Evolutionary conservation across 2,888 invertebrate species (phyloP), one percentile per base, ranked within the genome.

Genomic region (Pheosia tremula): DNA sequence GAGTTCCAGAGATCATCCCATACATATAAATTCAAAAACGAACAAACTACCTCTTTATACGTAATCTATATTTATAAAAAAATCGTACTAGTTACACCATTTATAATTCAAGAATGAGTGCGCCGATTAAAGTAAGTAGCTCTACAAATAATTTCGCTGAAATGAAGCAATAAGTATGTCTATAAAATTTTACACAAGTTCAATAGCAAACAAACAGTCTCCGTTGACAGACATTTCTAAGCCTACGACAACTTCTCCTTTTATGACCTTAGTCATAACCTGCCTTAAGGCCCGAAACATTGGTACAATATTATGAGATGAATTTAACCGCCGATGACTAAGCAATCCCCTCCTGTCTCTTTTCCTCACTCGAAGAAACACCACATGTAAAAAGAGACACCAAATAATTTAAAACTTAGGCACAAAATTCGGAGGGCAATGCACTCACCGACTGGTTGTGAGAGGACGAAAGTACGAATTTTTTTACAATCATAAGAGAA

Each of bases 401-500:
- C 72, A 71, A 79, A 85, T 80, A 86, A 87, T 88, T 88, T 88
- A 78, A 89, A 87, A 88, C 89, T 90, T 93, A 74, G 87, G 85
- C 84, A 84, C 84, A 86, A 87, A 84, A 79, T 81, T 78, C 79
- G 71, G 80, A 80, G 92, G 90, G 90, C 93, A 91, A 87, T 87
- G 93, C 86, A 91, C 93, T 85, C 87, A 68, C 71, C 81, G 88
- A 90, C 91, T 88, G 90, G 91, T 90, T 88, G 84, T 78, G 89
- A 89, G 84, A 92, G 92, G 93, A 88, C 91, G 90, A 92, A 92
- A 91, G 92, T 91, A 92, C 91, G 83, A 87, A 81, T 87, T 88
- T 90, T 88, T 88, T 87, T 85, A 77, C 72, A 85, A 84, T 86
- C 84, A 86, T 82, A 85, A 88, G 85, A 86, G 86, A 87, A 87